A percentile compares a stretch with the other conserved stretches of the same genome.
These are phyloP conservation scores for Zeuzera pyrina DNA, from an alignment of 2,888 invertebrate genomes.

Conservation along the genomic window DNA sequence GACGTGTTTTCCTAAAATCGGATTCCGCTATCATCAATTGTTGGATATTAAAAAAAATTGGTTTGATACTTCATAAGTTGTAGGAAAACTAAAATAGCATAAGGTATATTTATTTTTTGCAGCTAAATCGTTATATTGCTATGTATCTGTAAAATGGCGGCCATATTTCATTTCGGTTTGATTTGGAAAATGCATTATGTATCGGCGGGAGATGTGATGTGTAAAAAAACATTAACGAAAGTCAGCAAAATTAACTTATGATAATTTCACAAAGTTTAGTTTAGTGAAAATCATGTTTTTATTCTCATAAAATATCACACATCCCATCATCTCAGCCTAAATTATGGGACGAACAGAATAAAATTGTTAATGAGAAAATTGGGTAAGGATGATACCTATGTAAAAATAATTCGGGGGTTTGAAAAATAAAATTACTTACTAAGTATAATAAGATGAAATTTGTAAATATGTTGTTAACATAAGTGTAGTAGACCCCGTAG, in stretches of 20 bases:
- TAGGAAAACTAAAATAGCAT: constrained; percentile 23
- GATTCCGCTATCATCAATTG: constrained; percentile 20
- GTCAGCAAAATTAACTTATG: no score
- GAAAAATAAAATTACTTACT: constrained; percentile 34
- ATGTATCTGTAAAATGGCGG: constrained; percentile 41
- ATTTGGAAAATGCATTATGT: not conserved
- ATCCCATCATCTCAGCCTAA: constrained; percentile 22
- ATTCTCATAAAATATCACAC: no score
- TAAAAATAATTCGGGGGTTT: constrained; percentile 33
- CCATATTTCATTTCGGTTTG: constrained; percentile 34
- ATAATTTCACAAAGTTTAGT: no score
- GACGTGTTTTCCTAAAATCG: constrained; percentile 39
- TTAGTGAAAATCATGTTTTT: no score
- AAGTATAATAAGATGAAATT: constrained; percentile 33
- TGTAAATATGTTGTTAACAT: constrained; percentile 67
- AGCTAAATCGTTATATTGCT: constrained; percentile 41
- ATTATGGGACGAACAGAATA: constrained; percentile 37
- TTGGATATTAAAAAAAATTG: constrained; percentile 27
- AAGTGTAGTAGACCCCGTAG: constrained; percentile 59
- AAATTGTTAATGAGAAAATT: constrained; percentile 44
- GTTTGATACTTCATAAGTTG: constrained; percentile 24
- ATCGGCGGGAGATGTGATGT: no score
- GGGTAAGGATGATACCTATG: constrained; percentile 28
- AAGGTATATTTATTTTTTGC: constrained; percentile 60
- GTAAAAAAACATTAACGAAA: no score